Evolutionary conservation across 2,888 invertebrate species (phyloP), one percentile per base, ranked within the genome.

Genomic region (Megastigmus dorsalis): DNA sequence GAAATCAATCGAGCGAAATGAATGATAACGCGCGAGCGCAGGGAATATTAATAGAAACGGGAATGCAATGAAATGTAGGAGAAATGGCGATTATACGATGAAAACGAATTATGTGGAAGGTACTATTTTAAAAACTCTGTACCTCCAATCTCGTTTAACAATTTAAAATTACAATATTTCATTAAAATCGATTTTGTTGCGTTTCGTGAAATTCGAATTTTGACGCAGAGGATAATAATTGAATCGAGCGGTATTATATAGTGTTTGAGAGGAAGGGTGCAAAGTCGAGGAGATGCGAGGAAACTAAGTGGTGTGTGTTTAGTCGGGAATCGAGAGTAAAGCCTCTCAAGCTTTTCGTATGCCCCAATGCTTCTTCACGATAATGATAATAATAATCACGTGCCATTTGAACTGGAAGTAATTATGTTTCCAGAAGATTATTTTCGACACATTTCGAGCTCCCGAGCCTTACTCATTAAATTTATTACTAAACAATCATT

Each of bases 331-430:
- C 36, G 23, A 63, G 48, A 63, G 48, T 26, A 48, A 65, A 50
- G 65, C 54, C 28, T 41, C 65, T 50, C n/a, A 36, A 33, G 20
- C 63, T 50, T 30, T 15, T 23, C 13, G 13, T 15, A 41, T 54
- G 43, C 65, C 10, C 18, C 28, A 30, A 54, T 52, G 65, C 52
- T 26, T 66, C 41, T 54, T 54, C 52, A 41, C 18, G 26, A 54
- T 41, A 63, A 63, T 63, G 50, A 63, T 63, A 38, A 63, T 63
- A 52, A 63, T 54, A 65, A 52, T 66, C 18, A 18, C 15, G 23
- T 48, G 10, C 15, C 30, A 48, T 26, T 20, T 41, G 65, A 66
- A 54, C 41, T 66, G 54, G 54, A 66, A 66, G 41, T 66, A 66
- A 66, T 43, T 6, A 52, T 20, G 18, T 65, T 23, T 13, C 18